Evolutionary conservation across 2,797 vertebrate genomes (phyloP).

Genomic region (Otolemur crassicaudatus): DNA sequence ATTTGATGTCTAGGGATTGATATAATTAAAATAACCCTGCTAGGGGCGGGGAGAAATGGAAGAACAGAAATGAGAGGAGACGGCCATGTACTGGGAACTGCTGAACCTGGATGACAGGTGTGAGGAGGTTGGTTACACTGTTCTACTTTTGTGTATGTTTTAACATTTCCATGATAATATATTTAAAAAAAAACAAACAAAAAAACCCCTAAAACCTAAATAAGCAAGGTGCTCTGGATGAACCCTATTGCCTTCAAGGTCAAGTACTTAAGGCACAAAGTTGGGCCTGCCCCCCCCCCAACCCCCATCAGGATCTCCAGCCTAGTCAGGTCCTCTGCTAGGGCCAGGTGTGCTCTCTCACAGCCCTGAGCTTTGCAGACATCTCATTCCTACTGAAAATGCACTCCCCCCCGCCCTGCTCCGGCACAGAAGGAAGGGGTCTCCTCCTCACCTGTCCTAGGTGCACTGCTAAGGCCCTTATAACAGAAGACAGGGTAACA

Average conservation of each 20-base stretch:
- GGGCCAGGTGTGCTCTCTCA: fast-evolving
- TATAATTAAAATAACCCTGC: background rate
- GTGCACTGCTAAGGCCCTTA: background rate
- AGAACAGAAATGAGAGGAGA: background rate
- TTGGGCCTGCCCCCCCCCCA: background rate
- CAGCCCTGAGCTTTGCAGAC: background rate
- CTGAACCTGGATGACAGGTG: background rate
- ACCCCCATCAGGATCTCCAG: background rate
- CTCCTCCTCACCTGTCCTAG: background rate
- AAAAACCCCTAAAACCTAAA: background rate
- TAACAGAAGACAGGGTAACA: background rate
- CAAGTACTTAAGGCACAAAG: fast-evolving
- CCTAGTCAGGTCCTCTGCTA: background rate
- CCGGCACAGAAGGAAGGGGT: background rate
- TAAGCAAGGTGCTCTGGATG: background rate
- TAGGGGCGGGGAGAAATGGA: background rate
- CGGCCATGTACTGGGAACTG: background rate
- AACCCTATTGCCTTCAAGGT: background rate
- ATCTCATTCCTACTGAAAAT: background rate
- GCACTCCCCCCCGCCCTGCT: background rate
- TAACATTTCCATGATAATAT: background rate
- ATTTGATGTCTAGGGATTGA: background rate
- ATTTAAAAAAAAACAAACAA: background rate
- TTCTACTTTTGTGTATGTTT: background rate
- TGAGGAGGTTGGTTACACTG: background rate